Percentiles rank a stretch among this genome's conserved stretches.
Conservation (phyloP, 2,797 vertebrate species). For the Acipenser ruthenus region DNA sequence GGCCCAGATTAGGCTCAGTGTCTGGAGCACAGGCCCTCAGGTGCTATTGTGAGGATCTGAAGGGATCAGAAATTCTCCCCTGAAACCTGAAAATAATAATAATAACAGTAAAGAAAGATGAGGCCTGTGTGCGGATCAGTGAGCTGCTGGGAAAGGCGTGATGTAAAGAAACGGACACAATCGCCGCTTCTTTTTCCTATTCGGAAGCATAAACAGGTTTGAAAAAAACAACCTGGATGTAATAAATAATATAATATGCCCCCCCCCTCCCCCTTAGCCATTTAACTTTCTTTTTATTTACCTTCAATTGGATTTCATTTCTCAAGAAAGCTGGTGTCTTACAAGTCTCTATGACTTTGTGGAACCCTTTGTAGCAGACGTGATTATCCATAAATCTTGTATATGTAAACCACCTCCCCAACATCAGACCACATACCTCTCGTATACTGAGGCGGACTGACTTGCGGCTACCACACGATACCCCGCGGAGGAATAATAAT, state of each 20-base stretch:
- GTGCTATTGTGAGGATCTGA: constrained; percentile 38
- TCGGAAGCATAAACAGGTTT: constrained; percentile 52
- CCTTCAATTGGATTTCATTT: constrained; percentile 14
- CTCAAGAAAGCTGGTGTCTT: no score
- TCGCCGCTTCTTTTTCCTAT: constrained; percentile 55
- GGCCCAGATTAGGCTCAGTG: constrained; percentile 43
- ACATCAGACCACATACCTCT: no score
- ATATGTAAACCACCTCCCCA: no score
- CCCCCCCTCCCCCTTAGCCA: no score
- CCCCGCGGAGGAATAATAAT: no score
- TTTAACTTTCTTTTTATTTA: constrained; percentile 34
- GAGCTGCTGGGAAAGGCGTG: neutral
- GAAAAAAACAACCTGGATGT: constrained; percentile 32
- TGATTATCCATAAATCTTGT: no score
- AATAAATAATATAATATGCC: no score
- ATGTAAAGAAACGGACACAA: neutral
- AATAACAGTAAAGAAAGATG: neutral
- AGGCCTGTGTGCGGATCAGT: constrained; percentile 2
- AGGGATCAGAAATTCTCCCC: constrained; percentile 29
- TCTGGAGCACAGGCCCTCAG: constrained; percentile 34
- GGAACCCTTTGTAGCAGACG: no score
- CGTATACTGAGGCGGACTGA: no score
- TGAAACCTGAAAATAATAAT: neutral
- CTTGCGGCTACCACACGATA: no score
- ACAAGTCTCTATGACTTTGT: no score